Percentiles rank a stretch among this genome's conserved stretches.
phyloP scores from a whole-genome alignment of 1,140 invertebrate genomes.

The Adelges cooleyi region DNA sequence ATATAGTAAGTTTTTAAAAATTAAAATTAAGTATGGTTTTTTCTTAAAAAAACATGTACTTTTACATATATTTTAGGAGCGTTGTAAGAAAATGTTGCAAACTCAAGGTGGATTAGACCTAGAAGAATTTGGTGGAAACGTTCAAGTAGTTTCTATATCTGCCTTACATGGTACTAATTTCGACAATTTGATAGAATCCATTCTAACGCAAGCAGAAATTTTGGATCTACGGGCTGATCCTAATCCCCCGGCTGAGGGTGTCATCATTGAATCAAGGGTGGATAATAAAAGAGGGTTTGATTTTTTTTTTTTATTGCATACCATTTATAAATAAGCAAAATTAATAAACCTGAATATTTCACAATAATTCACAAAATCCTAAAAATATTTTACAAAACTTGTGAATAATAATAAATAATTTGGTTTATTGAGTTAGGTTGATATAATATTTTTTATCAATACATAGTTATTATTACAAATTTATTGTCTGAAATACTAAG shows the following conservation, averaged over 20 bases:
- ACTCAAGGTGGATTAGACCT: conserved; percentile 59
- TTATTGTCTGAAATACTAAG: too few species aligned
- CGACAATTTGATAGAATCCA: conserved; percentile 67
- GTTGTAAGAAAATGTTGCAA: conserved; percentile 59
- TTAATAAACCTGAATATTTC: conserved; percentile 1
- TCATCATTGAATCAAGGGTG: conserved; percentile 74
- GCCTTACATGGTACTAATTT: conserved; percentile 76
- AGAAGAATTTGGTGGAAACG: conserved; percentile 83
- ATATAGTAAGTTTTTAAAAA: conserved; percentile 56
- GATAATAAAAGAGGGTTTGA: conserved; percentile 57
- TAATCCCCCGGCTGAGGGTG: conserved; percentile 72
- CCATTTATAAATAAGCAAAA: too few species aligned
- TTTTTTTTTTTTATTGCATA: background rate
- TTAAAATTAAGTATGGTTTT: background rate
- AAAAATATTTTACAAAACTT: too few species aligned
- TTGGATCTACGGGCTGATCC: conserved; percentile 74
- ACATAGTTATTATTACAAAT: too few species aligned
- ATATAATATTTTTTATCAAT: too few species aligned
- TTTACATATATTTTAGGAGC: conserved; percentile 44
- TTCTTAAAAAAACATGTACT: too few species aligned
- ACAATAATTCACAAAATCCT: too few species aligned
- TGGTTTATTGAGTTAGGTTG: too few species aligned
- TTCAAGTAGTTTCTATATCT: conserved; percentile 84
- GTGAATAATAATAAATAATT: too few species aligned
- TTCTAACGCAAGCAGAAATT: conserved; percentile 75